phyloP scores from a whole-genome alignment of 2,113 vertebrate species.

The Hippopotamus amphibius region DNA sequence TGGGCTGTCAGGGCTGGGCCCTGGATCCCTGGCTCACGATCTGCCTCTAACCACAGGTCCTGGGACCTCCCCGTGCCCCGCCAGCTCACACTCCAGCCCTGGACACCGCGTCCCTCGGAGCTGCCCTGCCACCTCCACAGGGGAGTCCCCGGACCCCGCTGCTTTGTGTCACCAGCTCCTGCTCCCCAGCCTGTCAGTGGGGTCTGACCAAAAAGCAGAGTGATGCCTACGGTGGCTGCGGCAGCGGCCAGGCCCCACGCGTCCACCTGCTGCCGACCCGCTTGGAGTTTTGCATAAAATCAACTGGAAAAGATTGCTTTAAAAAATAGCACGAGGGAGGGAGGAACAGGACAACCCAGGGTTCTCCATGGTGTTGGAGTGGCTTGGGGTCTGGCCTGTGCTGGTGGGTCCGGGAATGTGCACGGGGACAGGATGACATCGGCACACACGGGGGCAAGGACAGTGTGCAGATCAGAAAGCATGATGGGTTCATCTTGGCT shows the following conservation, averaged over 20 bases:
- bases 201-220: no score
- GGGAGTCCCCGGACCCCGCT: background rate
- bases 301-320: background rate
- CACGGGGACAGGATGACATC: no score
- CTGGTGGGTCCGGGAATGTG: no score
- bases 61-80: no score
- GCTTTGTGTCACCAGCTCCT: background rate
- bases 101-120: background rate
- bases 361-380: no score
- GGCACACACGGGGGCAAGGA: rapidly evolving
- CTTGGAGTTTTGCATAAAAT: background rate
- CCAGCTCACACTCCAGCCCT: no score
- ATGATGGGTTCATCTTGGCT: background rate
- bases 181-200: rapidly evolving
- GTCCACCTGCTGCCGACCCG: background rate
- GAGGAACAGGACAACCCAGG: no score
- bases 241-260: rapidly evolving
- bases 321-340: rapidly evolving
- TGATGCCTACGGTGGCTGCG: rapidly evolving
- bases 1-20: background rate
- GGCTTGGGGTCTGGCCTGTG: background rate
- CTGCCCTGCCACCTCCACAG: background rate
- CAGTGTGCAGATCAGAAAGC: rapidly evolving
- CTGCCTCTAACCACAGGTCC: background rate
- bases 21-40: background rate